Base-by-base conservation (phyloP, 2,888 invertebrate genomes). In the Ectemnius lituratus region DNA sequence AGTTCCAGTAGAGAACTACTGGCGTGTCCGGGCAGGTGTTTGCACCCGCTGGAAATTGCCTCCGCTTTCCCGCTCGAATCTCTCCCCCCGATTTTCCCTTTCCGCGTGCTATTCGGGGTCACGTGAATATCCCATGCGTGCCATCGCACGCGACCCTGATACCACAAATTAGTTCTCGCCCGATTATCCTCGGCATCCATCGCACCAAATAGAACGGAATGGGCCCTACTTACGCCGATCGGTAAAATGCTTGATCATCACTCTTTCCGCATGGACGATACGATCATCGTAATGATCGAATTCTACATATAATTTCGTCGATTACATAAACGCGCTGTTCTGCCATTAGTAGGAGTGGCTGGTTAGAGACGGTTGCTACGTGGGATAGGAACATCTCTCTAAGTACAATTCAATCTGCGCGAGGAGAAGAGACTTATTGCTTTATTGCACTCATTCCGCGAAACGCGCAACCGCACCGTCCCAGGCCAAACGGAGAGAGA, bases 391-490 rank as follows among this genome's bases (percentile, higher is more conserved):
- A 52, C 16, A 52, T 16, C 52, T 52, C n/a, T 47, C 52, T 37
- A 65, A 70, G 63, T 69, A 62, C 62, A 58, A 67, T 77, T 52
- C 69, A 63, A 71, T 75, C 63, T 60, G 61, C 63, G 61, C 59
- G 49, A 52, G 16, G 52, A 52, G 59, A 62, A 37, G 60, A 46
- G 68, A 68, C 60, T 67, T 78, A 78, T 72, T 66, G 72, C 66
- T 73, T 78, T 70, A 75, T 78, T 67, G 71, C 67, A 60, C 46
- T 70, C 75, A 67, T 79, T 76, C 67, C 67, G 27, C 57, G 78
- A 77, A 73, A 75, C 71, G 75, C 78, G 79, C 73, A 78, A 78
- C 75, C 79, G 78, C 79, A 66, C 61, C 52, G 16, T 52, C 52
- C 52, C 73, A 52, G 16, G 52, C 23, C 14, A 16, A 5, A 16